Conservation (phyloP, 2,113 vertebrate species). For the Coturnix japonica region DNA sequence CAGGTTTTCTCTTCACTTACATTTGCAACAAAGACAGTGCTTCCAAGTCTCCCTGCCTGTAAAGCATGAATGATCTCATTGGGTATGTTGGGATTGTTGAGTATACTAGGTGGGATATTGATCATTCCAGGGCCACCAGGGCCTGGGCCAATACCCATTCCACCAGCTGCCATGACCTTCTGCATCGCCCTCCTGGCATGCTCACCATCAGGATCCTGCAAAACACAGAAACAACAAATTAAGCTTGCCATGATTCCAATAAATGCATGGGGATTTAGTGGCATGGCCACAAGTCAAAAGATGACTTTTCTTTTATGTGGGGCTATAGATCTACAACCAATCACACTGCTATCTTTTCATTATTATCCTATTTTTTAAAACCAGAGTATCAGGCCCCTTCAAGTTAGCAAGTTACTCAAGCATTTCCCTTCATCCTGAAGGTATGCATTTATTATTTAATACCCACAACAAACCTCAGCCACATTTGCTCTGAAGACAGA, state of each 20-base stretch:
- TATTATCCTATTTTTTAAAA: not conserved
- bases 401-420: not conserved
- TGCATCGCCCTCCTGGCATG: constrained; percentile 93
- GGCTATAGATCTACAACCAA: not conserved
- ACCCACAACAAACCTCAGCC: not conserved
- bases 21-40: constrained; percentile 95
- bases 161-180: constrained; percentile 83
- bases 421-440: not conserved
- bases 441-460: not conserved
- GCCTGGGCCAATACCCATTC: constrained; percentile 85
- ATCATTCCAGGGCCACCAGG: constrained; percentile 87
- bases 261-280: accelerated
- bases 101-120: constrained; percentile 93
- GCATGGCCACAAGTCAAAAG: not conserved
- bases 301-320: no score
- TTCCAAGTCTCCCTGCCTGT: constrained; percentile 94
- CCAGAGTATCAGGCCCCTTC: not conserved
- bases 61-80: constrained; percentile 96
- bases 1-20: constrained; percentile 75
- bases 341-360: not conserved
- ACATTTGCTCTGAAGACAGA: not conserved
- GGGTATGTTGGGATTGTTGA: constrained; percentile 98
- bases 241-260: not conserved
- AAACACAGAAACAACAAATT: not conserved
- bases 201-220: constrained; percentile 91